Base-by-base conservation (phyloP, 2,113 vertebrate genomes). In the Thermophis baileyi region DNA sequence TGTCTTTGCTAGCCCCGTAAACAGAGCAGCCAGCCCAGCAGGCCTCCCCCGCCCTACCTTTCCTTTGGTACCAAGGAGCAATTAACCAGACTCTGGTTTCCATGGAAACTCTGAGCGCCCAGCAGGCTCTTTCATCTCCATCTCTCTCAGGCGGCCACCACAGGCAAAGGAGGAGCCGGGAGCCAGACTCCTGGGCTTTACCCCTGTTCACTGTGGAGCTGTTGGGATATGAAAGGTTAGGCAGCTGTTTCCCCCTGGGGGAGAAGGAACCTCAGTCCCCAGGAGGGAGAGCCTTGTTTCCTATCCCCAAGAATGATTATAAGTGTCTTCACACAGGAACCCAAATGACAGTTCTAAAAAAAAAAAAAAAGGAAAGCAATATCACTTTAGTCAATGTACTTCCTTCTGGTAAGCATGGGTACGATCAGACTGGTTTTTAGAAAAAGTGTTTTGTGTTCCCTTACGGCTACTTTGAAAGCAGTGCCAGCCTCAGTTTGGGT, bases 101-200 rank as follows among this genome's bases (percentile, higher is more conserved):
- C 87, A 93, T 93, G 90, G 93, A 35, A 86, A 91, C 93, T 91
- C 53, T 10, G n/a, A 93, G 93, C 63, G 87, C 90, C 90, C 86
- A 87, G 92, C 87, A 91, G 93, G 63, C 69, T 44, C 93, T 91
- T 93, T 91, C 90, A 91, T 93, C 93, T 89, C 93, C 87, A 91
- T 89, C 90, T 91, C 63, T 91, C 87, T 93, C 87, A 12, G 14
- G 90, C 35, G 87, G 90, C 81, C 40, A 55, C 92, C 55, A 81
- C 55, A 63, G 92, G 92, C 88, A 51, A 40, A 53, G 74, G 40
- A 81, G 35, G 35, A 57, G 93, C 27, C 49, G 86, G 89, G 50
- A 60, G 35, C 35, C 55, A 30, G 63, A n/a, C 30, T 30, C 63
- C 69, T 88, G 85, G 93, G 93, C 55, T 91, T 88, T 57, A 54